Evolutionary conservation across 2,113 vertebrate genomes (phyloP).

Genomic region (Azemiops feae): DNA sequence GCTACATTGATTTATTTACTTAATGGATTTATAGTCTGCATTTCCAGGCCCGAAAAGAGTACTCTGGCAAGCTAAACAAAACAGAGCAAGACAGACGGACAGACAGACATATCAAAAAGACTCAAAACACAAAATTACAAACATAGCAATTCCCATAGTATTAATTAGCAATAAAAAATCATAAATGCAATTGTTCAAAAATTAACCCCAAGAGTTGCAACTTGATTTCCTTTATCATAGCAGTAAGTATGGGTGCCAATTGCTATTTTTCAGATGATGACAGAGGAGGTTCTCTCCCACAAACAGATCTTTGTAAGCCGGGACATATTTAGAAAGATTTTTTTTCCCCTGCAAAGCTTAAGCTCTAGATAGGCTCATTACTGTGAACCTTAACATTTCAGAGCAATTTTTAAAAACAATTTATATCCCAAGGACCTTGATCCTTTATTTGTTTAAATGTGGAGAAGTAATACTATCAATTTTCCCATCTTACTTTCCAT

Average conservation of each 20-base stretch:
- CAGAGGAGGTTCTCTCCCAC: neutral
- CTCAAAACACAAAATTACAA: neutral
- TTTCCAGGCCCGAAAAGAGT: neutral
- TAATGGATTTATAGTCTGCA: neutral
- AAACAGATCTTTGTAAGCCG: neutral
- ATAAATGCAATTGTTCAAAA: neutral
- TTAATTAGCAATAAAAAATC: neutral
- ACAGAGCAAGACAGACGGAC: neutral
- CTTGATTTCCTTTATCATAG: neutral
- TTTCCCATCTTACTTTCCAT: neutral
- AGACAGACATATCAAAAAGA: neutral
- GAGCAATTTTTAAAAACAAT: neutral
- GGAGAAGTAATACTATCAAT: neutral
- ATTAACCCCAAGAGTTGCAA: neutral
- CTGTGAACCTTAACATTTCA: neutral
- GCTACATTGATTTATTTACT: neutral
- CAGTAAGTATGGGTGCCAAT: neutral
- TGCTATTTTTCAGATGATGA: neutral
- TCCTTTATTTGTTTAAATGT: neutral
- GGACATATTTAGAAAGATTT: neutral
- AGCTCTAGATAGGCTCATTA: neutral
- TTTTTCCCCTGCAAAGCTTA: neutral
- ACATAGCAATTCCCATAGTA: neutral
- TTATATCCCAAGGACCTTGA: neutral
- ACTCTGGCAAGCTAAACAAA: neutral